These are phyloP conservation scores for Hydropotes inermis DNA, from an alignment of 2,113 vertebrate genomes.

Conservation along the genomic window DNA sequence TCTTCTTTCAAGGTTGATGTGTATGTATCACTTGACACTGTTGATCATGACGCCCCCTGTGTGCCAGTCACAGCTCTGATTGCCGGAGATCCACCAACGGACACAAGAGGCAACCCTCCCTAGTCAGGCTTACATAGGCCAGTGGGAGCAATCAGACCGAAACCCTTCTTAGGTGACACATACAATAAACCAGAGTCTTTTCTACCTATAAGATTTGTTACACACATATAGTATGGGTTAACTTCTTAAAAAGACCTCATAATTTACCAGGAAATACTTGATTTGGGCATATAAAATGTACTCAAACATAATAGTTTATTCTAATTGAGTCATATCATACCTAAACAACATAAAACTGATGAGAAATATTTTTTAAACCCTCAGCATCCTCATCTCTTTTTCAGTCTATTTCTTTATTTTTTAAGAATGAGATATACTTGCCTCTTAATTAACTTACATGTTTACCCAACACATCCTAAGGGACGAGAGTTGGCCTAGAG, in stretches of 20 bases:
- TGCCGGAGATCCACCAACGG: neutral
- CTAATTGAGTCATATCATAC: neutral
- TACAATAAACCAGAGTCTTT: neutral
- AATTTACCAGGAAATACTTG: neutral
- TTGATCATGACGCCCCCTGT: rapidly evolving
- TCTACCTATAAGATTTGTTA: neutral
- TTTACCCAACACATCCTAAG: neutral
- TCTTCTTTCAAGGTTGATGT: neutral
- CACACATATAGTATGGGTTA: neutral
- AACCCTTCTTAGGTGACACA: neutral
- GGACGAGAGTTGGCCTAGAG: neutral
- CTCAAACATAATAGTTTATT: neutral
- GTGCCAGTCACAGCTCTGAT: neutral
- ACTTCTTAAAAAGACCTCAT: neutral
- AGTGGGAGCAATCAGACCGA: neutral
- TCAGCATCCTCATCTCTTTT: neutral
- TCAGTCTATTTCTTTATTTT: neutral
- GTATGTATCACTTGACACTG: neutral
- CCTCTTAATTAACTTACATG: neutral
- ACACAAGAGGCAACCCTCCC: neutral
- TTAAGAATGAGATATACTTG: neutral
- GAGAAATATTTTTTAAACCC: neutral
- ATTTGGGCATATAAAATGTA: neutral
- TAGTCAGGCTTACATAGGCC: rapidly evolving
- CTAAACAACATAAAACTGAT: neutral